Evolutionary conservation across 2,113 vertebrate species (phyloP).

Genomic region (Notarius quadriscutis): DNA sequence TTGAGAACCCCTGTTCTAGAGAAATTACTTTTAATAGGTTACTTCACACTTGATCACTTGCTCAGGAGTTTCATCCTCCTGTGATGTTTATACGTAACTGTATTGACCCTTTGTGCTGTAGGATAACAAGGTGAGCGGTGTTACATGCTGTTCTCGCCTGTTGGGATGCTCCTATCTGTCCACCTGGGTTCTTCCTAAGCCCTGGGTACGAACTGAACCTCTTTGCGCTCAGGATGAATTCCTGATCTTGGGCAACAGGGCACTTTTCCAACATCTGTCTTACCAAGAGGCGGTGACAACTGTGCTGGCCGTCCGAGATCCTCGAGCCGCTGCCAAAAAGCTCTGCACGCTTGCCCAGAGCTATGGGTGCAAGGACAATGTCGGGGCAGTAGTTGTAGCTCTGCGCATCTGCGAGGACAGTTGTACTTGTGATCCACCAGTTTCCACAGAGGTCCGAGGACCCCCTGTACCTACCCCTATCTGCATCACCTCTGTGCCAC

Average conservation of each 20-base stretch:
- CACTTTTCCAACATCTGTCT: slow-evolving; percentile 87
- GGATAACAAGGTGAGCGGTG: slow-evolving; percentile 98
- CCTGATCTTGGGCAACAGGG: slow-evolving; percentile 89
- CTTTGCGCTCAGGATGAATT: slow-evolving; percentile 89
- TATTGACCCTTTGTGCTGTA: slow-evolving; percentile 63
- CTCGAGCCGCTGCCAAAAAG: slow-evolving; percentile 88
- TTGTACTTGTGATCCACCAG: slow-evolving; percentile 84
- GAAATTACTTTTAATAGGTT: background rate
- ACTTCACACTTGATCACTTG: background rate
- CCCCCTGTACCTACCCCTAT: slow-evolving; percentile 37
- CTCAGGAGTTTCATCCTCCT: background rate
- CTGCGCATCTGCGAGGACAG: slow-evolving; percentile 84
- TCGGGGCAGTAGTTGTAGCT: slow-evolving; percentile 86
- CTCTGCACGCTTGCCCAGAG: slow-evolving; percentile 93
- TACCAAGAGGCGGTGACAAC: slow-evolving; percentile 83
- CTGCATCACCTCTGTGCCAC: slow-evolving; percentile 57
- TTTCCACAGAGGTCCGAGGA: slow-evolving; percentile 69
- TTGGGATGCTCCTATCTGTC: slow-evolving; percentile 92
- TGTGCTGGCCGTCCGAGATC: slow-evolving; percentile 82
- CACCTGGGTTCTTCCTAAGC: slow-evolving; percentile 92
- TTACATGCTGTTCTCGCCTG: slow-evolving; percentile 94
- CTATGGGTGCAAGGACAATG: slow-evolving; percentile 93
- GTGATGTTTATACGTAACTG: background rate
- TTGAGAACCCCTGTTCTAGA: background rate
- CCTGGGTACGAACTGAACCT: slow-evolving; percentile 82